Evolutionary conservation across 2,888 invertebrate species (phyloP), one percentile per base, ranked within the genome.

Genomic region (Linyphia triangularis): DNA sequence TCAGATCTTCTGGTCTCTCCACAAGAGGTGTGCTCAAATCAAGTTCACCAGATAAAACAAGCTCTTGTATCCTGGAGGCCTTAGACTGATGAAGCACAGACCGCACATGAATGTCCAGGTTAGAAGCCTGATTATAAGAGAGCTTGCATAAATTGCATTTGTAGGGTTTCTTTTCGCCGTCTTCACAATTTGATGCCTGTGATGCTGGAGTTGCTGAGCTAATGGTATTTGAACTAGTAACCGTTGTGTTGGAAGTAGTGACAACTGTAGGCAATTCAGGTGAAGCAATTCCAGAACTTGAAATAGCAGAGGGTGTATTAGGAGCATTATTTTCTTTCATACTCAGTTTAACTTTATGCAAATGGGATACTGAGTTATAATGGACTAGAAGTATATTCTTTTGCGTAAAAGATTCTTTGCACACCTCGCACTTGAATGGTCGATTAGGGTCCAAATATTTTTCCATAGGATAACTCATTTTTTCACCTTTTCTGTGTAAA

Each of bases 361-460:
- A 94, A 94, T 99, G 98, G 92, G 97, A 97, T 57, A 98, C 98
- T 91, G 97, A 97, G 93, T 98, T 98, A 93, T 97, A 97, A 93
- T 99, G 98, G 89, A 98, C 98, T 69, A 98, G 94, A 82, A 98
- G 94, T 91, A 98, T 98, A 93, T 97, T 98, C 93, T 98, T 98
- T 93, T 98, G 98, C 70, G 97, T 97, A 93, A 98, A 99, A 81
- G 97, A 97, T 93, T 98, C 98, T 93, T 97, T 97, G 93, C 98
- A 99, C 43, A 98, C 96, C 92, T 98, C 98, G 93, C 99, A 99
- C 93, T 98, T 98, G 93, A 96, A 98, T 9, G 98, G 98, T 91
- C 98, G 94, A 93, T 97, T 97, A 1, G 98, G 98, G 93, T 98
- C 98, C 91, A 97, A 94, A 93, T 97, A 98, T 93, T 97, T 97